Evolutionary conservation across 2,888 invertebrate genomes (phyloP).

Genomic region (Crematogaster levior): DNA sequence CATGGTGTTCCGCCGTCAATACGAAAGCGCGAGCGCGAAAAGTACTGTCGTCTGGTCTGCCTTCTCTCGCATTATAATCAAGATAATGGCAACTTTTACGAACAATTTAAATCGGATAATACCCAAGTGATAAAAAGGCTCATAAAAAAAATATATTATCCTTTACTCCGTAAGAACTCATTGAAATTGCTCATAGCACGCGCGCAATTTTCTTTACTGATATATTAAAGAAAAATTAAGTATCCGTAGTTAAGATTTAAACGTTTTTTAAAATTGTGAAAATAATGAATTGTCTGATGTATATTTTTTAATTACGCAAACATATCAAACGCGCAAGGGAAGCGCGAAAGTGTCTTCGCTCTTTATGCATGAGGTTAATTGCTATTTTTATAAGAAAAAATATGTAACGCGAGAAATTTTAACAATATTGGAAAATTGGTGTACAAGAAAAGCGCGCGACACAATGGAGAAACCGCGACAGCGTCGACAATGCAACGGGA

Average conservation of each 20-base stretch:
- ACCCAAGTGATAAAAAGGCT: background rate
- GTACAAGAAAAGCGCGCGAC: conserved; percentile 18
- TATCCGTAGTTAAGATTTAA: background rate
- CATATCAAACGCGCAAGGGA: background rate
- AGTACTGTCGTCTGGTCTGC: background rate
- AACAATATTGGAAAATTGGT: conserved; percentile 23
- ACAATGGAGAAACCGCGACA: conserved; percentile 44
- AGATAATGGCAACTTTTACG: conserved; percentile 31
- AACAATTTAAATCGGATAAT: conserved; percentile 30
- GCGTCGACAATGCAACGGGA: conserved; percentile 11
- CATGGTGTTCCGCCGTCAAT: conserved; percentile 19
- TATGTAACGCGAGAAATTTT: background rate
- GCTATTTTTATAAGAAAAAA: background rate
- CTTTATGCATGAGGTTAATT: background rate
- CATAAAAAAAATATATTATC: background rate
- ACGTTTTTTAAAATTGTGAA: background rate
- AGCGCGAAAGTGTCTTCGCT: background rate
- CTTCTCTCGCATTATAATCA: conserved; percentile 7
- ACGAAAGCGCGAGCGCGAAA: conserved; percentile 29
- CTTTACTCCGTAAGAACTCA: background rate
- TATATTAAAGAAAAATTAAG: conserved; percentile 2
- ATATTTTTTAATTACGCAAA: background rate
- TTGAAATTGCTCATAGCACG: background rate
- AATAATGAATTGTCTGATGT: background rate
- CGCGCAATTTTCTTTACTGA: background rate